These are phyloP conservation scores for Bergia puertoricense DNA, from an alignment of 92 coral and sea anemone genomes.

Conservation along the genomic window DNA sequence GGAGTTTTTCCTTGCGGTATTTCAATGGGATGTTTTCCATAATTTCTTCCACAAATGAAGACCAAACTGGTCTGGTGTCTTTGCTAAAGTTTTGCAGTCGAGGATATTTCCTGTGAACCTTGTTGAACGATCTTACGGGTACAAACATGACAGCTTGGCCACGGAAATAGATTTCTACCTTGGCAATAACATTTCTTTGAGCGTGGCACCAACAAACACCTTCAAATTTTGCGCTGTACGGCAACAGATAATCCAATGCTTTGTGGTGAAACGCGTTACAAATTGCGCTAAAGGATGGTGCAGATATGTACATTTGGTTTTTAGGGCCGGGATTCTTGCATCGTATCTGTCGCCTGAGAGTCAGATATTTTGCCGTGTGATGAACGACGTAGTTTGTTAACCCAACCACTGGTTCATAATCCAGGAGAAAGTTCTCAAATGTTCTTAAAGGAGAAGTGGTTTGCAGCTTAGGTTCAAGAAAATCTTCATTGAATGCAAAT, in stretches of 20 bases:
- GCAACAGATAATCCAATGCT: neutral
- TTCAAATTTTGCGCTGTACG: conserved; percentile 42
- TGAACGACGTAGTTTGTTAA: conserved; percentile 16
- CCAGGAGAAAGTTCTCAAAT: too few relatives aligned
- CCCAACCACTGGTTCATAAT: conserved; percentile 46
- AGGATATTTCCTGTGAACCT: conserved; percentile 40
- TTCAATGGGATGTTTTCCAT: neutral
- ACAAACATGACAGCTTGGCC: neutral
- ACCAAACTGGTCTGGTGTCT: neutral
- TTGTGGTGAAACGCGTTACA: conserved; percentile 50
- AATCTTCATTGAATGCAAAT: conserved; percentile 17
- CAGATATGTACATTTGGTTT: neutral
- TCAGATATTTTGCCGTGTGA: conserved; percentile 8
- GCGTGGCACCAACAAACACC: conserved; percentile 40
- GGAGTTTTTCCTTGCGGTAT: neutral
- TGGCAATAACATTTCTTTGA: conserved; percentile 28
- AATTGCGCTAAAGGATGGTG: conserved; percentile 37
- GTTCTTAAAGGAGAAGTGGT: too few relatives aligned
- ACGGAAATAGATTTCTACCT: conserved; percentile 21
- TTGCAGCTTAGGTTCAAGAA: neutral
- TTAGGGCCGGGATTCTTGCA: neutral
- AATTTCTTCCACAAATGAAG: neutral
- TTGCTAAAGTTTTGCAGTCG: neutral
- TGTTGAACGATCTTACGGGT: conserved; percentile 15
- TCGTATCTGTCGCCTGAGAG: neutral